Evolutionary conservation across 2,888 invertebrate genomes (phyloP), one percentile per base, ranked within the genome.

Genomic region (Pteria penguin): DNA sequence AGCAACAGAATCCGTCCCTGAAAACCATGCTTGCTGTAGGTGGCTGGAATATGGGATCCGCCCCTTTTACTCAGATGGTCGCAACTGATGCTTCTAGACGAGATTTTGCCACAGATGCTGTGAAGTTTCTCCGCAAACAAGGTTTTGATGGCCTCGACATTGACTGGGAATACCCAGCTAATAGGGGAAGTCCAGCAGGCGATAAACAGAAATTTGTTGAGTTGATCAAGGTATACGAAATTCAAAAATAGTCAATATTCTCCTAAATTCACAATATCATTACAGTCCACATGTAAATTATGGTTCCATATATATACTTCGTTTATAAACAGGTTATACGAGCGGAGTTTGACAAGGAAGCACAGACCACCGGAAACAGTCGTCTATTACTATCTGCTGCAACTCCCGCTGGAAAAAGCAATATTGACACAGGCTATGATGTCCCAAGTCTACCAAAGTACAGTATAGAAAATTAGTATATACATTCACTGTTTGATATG

Each of bases 31-130:
- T 98, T 33, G 97, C 96, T 0, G 91, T 98, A 68, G 98, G 98
- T n/a, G 98, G 98, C 0, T 98, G 98, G 97, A 97, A 97, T 0
- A 97, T 98, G 91, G 97, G 97, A 0, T 94, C 95, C 0, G 95
- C 95, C 32, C 94, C 87, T 14, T 90, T 90, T 79, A 85, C 87
- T 4, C 52, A 69, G 5, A 87, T 91, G 86, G 88, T 89, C 22
- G 73, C 84, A 4, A 78, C 87, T 0, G 73, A 66, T 8, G 77
- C 79, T 4, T 83, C 81, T 73, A 77, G 88, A 5, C 61, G 63
- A 27, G 84, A 86, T 24, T 91, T 91, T 75, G 86, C 87, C n/a
- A 72, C 57, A 5, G 81, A 81, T 2, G 61, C 84, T 8, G 82
- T 90, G 0, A 31, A 72, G 14, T 90, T 84, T 79, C 74, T 89